Conservation (phyloP, 2,888 invertebrate species). For the Zygothrica quintamaculata region DNA sequence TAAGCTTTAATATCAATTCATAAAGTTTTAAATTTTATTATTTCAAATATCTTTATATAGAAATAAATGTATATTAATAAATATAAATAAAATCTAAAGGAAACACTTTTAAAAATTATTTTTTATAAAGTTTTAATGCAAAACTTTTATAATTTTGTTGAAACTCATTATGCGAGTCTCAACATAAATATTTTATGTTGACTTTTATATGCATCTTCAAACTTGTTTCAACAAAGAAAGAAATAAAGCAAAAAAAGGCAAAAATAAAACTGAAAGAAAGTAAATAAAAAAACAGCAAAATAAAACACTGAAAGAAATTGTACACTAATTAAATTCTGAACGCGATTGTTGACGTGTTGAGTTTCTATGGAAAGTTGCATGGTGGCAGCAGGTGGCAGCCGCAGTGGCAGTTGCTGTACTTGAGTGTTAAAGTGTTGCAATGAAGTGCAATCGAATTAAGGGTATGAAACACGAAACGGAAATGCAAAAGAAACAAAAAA, state of each 20-base stretch:
- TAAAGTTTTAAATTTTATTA: too few species aligned
- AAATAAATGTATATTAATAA: too few species aligned
- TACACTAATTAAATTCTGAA: constrained; percentile 31
- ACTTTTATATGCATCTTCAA: background rate
- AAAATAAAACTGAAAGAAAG: background rate
- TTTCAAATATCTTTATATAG: too few species aligned
- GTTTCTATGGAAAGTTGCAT: background rate
- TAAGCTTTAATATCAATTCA: too few species aligned
- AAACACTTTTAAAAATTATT: too few species aligned
- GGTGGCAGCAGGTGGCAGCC: constrained; percentile 6
- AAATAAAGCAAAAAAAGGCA: background rate
- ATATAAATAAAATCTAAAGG: too few species aligned
- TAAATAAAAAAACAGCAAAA: background rate
- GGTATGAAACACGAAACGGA: constrained; percentile 17
- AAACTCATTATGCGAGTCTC: background rate
- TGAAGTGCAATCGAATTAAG: constrained; percentile 36
- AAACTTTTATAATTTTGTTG: background rate
- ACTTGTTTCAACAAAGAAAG: background rate
- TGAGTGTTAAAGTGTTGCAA: constrained; percentile 27
- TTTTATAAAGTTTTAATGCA: background rate
- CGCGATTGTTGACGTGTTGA: background rate
- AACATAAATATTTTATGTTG: constrained; percentile 1
- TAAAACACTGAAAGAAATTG: constrained; percentile 5
- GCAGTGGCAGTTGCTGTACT: constrained; percentile 28
- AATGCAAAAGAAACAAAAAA: constrained; percentile 8